Evolutionary conservation across 2,888 invertebrate species (phyloP).

Genomic region (Sarcophaga carnaria): DNA sequence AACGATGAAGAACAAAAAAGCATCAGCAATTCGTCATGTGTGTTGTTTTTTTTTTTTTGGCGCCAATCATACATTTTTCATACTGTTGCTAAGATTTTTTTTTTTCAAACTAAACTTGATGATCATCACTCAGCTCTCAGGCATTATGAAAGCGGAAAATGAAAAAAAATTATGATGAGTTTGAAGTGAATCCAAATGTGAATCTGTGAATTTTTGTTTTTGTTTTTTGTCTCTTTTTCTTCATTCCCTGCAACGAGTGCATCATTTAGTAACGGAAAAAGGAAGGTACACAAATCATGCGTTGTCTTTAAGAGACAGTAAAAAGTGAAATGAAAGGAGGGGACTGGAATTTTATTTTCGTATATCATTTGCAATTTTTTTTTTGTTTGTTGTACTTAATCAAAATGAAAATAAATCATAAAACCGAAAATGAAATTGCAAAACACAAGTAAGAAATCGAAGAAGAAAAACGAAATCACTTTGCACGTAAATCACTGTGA

Average conservation of each 20-base stretch:
- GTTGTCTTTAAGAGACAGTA: neutral
- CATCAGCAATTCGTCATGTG: constrained; percentile 65
- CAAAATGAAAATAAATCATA: constrained; percentile 49
- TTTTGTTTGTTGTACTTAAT: constrained; percentile 28
- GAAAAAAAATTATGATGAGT: constrained; percentile 37
- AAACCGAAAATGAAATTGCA: constrained; percentile 17
- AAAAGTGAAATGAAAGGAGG: constrained; percentile 47
- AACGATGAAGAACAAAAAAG: constrained; percentile 26
- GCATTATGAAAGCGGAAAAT: neutral
- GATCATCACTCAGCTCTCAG: constrained; percentile 9
- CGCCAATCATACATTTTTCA: constrained; percentile 62
- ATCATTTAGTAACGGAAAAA: constrained; percentile 43
- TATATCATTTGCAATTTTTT: constrained; percentile 43
- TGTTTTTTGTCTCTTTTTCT: neutral
- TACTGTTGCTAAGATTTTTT: neutral
- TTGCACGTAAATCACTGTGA: constrained; percentile 64
- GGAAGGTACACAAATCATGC: constrained; percentile 9
- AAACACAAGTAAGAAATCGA: constrained; percentile 30
- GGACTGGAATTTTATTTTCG: constrained; percentile 27
- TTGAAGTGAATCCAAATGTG: constrained; percentile 3
- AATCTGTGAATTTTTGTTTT: neutral
- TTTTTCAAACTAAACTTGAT: constrained; percentile 35
- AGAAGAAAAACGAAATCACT: constrained; percentile 30
- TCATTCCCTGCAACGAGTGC: neutral
- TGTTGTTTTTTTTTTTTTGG: constrained; percentile 61